Conservation (phyloP, 2,797 vertebrate species). For the Glyptemys insculpta region DNA sequence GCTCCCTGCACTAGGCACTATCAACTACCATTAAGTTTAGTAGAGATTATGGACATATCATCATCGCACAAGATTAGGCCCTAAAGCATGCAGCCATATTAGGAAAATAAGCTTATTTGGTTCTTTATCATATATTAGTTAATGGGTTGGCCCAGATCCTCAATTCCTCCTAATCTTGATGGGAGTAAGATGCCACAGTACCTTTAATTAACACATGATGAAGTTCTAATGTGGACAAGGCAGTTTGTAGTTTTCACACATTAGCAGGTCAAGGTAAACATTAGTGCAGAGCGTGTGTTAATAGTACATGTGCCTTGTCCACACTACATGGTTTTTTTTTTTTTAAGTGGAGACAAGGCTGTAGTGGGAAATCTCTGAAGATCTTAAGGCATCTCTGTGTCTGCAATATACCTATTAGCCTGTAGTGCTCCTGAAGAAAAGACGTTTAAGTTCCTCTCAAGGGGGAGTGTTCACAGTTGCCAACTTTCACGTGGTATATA, state of each 20-base stretch:
- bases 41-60: neutral
- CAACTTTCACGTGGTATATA: no score
- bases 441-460: neutral
- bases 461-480: no score
- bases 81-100: neutral
- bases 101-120: neutral
- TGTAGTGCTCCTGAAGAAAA: neutral
- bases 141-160: neutral
- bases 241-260: neutral
- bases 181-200: neutral
- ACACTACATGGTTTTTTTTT: neutral
- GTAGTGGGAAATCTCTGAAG: neutral
- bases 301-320: neutral
- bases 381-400: neutral
- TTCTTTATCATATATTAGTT: neutral
- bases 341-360: neutral
- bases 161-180: neutral
- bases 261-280: neutral
- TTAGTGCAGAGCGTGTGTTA: neutral
- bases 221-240: neutral
- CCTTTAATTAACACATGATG: neutral
- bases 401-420: neutral
- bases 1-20: slow-evolving; percentile 11
- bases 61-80: neutral
- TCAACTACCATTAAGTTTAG: slow-evolving; percentile 50